Evolutionary conservation across 2,113 vertebrate genomes (phyloP), one percentile per base, ranked within the genome.

Genomic region (Cryptomyrus ogoouensis): DNA sequence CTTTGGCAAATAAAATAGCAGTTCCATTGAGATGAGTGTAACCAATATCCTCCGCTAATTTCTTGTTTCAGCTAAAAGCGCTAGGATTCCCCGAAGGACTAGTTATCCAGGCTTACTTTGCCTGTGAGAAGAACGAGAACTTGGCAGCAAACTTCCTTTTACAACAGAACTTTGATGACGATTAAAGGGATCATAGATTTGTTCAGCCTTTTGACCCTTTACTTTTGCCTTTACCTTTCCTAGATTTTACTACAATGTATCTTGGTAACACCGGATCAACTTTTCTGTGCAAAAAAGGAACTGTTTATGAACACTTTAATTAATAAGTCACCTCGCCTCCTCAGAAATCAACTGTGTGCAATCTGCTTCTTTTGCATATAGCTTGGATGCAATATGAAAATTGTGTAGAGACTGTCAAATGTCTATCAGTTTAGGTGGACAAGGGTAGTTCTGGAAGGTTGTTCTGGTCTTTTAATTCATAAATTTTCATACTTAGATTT

Each of bases 61-160:
- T 92, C 70, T 91, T 92, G 70, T 91, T 94, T 39, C 95, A 98
- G 98, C 96, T 99, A 96, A 99, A 99, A 96, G 98, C 98, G 90
- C 94, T 99, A 92, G 98, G 98, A 95, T 99, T 99, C 94, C 98
- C 98, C 91, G 98, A 99, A 96, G 98, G 98, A 96, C 98, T 99
- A 94, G 98, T 98, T 96, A 98, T 99, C 93, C 98, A 99, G 93
- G 98, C 98, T 0, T 99, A 99, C 96, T 99, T 99, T 91, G 98
- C 98, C 90, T 99, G 98, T 93, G 98, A 99, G 97, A 99, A 99
- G 97, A 98, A 98, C 87, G 98, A 99, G 94, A 98, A 99, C 94
- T 94, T 99, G 97, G 98, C 98, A 91, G 98, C 98, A 95, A 99
- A 99, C 96, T 99, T 99, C 93, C 98, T 99, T 96, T 97, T 99